Percentiles rank a stretch among this genome's conserved stretches.
Conservation (phyloP, 1,140 invertebrate genomes). For the Battus philenor region DNA sequence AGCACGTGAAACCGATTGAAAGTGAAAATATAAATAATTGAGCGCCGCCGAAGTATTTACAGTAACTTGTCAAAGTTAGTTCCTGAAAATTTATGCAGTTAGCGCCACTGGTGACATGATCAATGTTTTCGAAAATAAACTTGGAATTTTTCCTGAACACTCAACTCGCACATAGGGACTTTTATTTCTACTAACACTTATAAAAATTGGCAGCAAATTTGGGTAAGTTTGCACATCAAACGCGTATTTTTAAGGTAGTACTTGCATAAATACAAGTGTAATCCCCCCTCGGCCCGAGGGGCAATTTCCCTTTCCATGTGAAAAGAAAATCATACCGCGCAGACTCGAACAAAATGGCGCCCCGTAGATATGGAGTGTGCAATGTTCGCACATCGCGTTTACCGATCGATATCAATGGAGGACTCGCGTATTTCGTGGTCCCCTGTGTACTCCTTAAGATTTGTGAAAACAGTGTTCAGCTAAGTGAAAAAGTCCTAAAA, state of each 20-base stretch:
- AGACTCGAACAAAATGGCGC: constrained; percentile 76
- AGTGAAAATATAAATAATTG: constrained; percentile 16
- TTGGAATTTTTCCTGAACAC: constrained; percentile 55
- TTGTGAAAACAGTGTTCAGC: constrained; percentile 58
- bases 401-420: constrained; percentile 76
- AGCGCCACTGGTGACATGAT: constrained; percentile 57
- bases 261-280: constrained; percentile 38
- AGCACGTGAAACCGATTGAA: too few species aligned
- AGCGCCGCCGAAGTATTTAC: constrained; percentile 32
- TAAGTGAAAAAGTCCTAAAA: constrained; percentile 62
- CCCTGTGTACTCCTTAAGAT: constrained; percentile 57
- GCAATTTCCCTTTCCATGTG: constrained; percentile 68
- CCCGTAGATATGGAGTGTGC: constrained; percentile 64
- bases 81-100: constrained; percentile 47
- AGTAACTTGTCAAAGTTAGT: constrained; percentile 46
- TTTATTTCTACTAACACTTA: constrained; percentile 27
- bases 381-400: constrained; percentile 66
- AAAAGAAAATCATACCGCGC: constrained; percentile 66
- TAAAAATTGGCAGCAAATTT: constrained; percentile 29
- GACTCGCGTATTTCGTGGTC: constrained; percentile 70
- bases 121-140: constrained; percentile 74
- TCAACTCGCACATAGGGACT: constrained; percentile 26
- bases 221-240: constrained; percentile 45
- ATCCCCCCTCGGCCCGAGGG: constrained; percentile 61
- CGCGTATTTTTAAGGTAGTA: constrained; percentile 27